phyloP scores from a whole-genome alignment of 2,888 invertebrate species.

The Orthosia incerta region DNA sequence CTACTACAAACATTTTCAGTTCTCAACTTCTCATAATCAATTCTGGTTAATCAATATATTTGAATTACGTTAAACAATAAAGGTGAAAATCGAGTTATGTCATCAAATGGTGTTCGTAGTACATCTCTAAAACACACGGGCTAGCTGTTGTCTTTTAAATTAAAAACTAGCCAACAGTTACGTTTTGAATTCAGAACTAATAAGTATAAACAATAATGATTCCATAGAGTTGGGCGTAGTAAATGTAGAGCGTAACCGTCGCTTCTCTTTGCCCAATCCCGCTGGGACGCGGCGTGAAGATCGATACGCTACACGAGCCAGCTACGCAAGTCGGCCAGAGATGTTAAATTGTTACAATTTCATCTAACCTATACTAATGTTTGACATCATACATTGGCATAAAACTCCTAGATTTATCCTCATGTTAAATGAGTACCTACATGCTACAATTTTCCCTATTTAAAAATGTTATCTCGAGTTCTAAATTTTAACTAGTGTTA shows the following conservation, averaged over 20 bases:
- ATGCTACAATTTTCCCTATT: conserved; percentile 8
- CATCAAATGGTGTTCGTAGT: conserved; percentile 9
- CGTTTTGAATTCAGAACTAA: conserved; percentile 14
- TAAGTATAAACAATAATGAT: conserved; percentile 27
- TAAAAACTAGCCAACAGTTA: not conserved
- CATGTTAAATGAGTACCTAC: not conserved
- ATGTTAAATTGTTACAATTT: conserved; percentile 48
- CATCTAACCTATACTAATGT: conserved; percentile 13
- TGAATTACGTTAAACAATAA: too few relatives aligned
- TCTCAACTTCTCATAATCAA: too few relatives aligned
- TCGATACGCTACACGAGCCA: conserved; percentile 59
- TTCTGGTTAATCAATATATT: too few relatives aligned
- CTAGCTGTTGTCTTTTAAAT: not conserved
- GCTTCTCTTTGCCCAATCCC: conserved; percentile 56
- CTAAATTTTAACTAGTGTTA: conserved; percentile 28
- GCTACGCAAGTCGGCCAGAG: conserved; percentile 53
- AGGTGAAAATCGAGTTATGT: conserved; percentile 14
- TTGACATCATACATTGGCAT: not conserved
- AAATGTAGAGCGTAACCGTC: conserved; percentile 31
- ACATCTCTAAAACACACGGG: not conserved
- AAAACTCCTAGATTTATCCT: not conserved
- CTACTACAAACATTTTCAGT: too few relatives aligned
- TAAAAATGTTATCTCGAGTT: conserved; percentile 31
- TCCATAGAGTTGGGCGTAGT: conserved; percentile 31
- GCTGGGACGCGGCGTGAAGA: conserved; percentile 61